These are phyloP conservation scores for Caenorhabditis afra DNA, from an alignment of 2,888 invertebrate species.

Conservation along the genomic window DNA sequence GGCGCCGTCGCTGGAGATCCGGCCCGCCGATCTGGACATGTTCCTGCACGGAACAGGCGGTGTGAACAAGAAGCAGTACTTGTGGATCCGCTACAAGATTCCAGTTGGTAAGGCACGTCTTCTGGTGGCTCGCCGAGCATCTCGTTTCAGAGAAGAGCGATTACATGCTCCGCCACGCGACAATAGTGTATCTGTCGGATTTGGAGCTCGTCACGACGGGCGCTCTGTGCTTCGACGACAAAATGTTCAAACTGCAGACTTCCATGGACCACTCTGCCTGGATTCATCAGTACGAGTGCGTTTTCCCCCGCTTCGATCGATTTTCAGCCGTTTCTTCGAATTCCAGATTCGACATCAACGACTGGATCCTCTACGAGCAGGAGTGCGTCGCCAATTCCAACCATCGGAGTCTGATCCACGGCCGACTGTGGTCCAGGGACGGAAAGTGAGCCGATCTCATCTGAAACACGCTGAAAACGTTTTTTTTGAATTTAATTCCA, in stretches of 20 bases:
- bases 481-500: constrained; percentile 22
- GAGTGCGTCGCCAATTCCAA: constrained; percentile 72
- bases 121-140: too few relatives aligned
- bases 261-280: constrained; percentile 73
- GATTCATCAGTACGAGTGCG: constrained; percentile 70
- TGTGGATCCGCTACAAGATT: constrained; percentile 73
- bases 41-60: constrained; percentile 69
- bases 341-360: constrained; percentile 73
- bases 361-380: constrained; percentile 75
- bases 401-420: constrained; percentile 71
- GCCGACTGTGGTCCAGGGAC: constrained; percentile 64
- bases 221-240: constrained; percentile 65
- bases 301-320: neutral
- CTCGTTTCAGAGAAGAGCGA: constrained; percentile 63
- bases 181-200: constrained; percentile 72
- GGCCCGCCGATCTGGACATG: constrained; percentile 67
- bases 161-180: constrained; percentile 70
- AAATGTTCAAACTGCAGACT: constrained; percentile 69
- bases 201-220: constrained; percentile 68
- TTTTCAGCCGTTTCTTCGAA: too few relatives aligned
- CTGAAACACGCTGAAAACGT: neutral
- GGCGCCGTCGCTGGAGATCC: constrained; percentile 69
- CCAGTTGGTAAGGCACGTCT: constrained; percentile 70
- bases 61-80: constrained; percentile 68
- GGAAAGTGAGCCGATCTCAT: constrained; percentile 35